Base-by-base conservation (phyloP, 2,888 invertebrate species). In the Miltochrista miniata region DNA sequence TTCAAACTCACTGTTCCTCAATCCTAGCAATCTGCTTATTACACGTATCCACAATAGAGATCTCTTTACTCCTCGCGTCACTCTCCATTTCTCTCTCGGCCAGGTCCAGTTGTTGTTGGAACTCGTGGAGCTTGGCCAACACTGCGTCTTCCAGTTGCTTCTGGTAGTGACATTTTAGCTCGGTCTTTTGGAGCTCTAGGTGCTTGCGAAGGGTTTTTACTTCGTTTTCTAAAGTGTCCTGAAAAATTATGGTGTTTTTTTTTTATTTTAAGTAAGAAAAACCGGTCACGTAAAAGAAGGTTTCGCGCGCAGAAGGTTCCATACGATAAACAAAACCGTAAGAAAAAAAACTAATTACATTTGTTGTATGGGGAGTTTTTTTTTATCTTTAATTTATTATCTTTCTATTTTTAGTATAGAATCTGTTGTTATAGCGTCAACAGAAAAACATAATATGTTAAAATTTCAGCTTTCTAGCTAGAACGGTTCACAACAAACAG, bases 81-180 rank as follows among this genome's bases (percentile, higher is more conserved):
- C 86, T 85, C 56, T 94, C 93, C 68, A 96, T 89, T 35, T 93
- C 92, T 15, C 91, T 87, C 79, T 96, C 95, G 0, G 95, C 95
- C 33, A 91, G 82, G 64, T 96, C 96, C 33, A 97, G 82, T 76
- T 97, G 96, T 1, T 85, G 85, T 76, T 90, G 90, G 72, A 96
- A 97, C 81, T 97, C 96, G 65, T 93, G 93, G 51, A 96, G 86
- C 74, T 97, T 97, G 48, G 93, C 93, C 51, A 94, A 88, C 13
- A 97, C 96, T 0, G 96, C 95, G 43, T 94, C 93, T 68, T 97
- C 96, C 10, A 97, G 90, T 83, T 97, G 96, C 61, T 94, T 94
- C 82, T 97, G 97, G 73, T 96, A 97, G 74, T 95, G 95, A 34
- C 93, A 91, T 65, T 95, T 94, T 12, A 96, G 82, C 54, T 96